A percentile compares a stretch with the other conserved stretches of the same genome.
These are phyloP conservation scores for Tadarida brasiliensis DNA, from an alignment of 2,797 vertebrate genomes.

Conservation along the genomic window DNA sequence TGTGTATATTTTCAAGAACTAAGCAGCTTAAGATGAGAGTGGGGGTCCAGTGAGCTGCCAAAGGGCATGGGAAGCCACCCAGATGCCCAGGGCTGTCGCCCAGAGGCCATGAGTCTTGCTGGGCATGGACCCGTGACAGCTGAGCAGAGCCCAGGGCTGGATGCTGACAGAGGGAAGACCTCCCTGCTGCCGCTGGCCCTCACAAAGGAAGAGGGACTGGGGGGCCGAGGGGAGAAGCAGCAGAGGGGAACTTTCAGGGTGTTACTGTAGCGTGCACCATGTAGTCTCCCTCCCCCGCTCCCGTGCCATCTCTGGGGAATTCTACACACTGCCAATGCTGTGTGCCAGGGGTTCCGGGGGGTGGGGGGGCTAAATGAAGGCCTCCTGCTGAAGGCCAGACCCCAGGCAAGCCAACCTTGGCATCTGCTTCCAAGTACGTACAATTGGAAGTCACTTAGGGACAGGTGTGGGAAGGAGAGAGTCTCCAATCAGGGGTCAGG, in stretches of 20 bases:
- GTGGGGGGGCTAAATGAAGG: not conserved
- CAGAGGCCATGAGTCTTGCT: rapidly evolving
- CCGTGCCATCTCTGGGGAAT: not conserved
- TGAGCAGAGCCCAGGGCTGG: not conserved
- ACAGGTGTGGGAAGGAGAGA: not conserved
- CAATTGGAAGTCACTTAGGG: not conserved
- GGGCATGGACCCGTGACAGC: not conserved
- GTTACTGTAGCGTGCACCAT: rapidly evolving
- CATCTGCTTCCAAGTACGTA: not conserved
- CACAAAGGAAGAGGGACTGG: not conserved
- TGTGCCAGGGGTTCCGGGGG: not conserved
- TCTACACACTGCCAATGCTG: rapidly evolving
- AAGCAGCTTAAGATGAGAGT: not conserved
- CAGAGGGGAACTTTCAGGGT: not conserved
- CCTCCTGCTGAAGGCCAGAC: not conserved
- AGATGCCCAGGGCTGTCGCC: not conserved
- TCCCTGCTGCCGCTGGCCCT: not conserved
- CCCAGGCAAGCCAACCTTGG: too few species aligned
- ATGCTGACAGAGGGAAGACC: not conserved
- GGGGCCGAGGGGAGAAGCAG: not conserved
- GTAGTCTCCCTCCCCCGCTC: not conserved
- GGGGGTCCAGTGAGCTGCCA: not conserved
- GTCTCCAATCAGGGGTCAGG: not conserved
- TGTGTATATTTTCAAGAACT: not conserved
- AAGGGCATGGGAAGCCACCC: not conserved